Percentiles rank a stretch among this genome's conserved stretches.
Evolutionary conservation across 1,140 invertebrate species (phyloP).

Genomic region (Drosophila nebulosa): DNA sequence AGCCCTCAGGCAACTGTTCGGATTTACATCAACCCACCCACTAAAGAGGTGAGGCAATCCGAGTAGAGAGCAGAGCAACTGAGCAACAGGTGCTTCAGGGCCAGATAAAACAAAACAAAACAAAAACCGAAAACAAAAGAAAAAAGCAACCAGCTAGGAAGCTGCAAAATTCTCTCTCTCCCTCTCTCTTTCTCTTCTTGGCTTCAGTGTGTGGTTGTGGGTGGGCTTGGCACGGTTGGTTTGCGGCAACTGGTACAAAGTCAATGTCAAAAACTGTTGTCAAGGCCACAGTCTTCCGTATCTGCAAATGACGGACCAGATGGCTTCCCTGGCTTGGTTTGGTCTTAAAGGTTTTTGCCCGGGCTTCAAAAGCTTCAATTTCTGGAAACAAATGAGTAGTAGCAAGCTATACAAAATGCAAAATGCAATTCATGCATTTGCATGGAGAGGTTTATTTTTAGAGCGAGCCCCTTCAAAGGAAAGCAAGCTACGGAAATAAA

Average conservation of each 20-base stretch:
- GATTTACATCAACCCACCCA: background rate
- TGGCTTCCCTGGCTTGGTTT: background rate
- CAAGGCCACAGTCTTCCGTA: constrained; percentile 26
- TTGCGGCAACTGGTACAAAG: background rate
- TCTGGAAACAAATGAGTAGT: no score
- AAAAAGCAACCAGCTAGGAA: constrained; percentile 28
- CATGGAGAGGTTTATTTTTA: no score
- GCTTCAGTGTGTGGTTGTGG: background rate
- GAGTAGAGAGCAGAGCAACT: background rate
- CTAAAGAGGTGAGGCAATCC: background rate
- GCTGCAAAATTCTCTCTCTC: constrained; percentile 15
- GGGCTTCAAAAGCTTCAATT: background rate
- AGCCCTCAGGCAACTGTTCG: background rate
- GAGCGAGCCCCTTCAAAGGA: no score
- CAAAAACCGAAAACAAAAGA: constrained; percentile 4
- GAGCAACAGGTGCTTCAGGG: constrained; percentile 28
- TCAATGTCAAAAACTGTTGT: constrained; percentile 49
- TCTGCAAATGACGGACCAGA: background rate
- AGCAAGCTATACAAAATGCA: no score
- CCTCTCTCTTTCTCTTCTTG: constrained; percentile 1
- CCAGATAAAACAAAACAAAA: constrained; percentile 8
- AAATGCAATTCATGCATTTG: no score
- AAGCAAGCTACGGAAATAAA: no score
- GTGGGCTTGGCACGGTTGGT: background rate
- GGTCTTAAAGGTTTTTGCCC: background rate